These are phyloP conservation scores for Anarrhichthys ocellatus DNA, from an alignment of 2,113 vertebrate genomes.

Conservation along the genomic window DNA sequence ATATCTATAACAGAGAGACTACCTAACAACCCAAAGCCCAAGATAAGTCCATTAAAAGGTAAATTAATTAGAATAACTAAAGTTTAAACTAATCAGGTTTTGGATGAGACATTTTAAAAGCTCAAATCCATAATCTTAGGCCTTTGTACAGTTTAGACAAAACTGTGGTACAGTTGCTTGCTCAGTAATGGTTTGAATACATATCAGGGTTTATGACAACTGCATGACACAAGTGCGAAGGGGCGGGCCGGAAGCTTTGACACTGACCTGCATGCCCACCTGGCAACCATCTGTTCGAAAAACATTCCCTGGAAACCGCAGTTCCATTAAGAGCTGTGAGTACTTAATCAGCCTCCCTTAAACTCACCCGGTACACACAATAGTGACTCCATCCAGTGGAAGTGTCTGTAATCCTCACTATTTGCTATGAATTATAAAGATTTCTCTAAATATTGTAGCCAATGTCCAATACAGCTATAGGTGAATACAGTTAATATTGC, in stretches of 20 bases:
- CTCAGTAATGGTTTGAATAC: slow-evolving; percentile 28
- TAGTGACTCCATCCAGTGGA: slow-evolving; percentile 2
- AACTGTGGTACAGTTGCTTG: not conserved
- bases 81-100: not conserved
- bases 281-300: slow-evolving; percentile 68
- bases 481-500: not conserved
- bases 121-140: not conserved
- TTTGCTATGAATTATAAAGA: not conserved
- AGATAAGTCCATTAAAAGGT: not conserved
- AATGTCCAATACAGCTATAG: not conserved
- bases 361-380: slow-evolving; percentile 21
- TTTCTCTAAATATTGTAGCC: not conserved
- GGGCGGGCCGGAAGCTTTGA: slow-evolving; percentile 53
- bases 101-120: not conserved
- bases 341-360: slow-evolving; percentile 49
- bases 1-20: not conserved
- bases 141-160: not conserved
- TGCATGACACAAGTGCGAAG: slow-evolving; percentile 48
- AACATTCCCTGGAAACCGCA: slow-evolving; percentile 45
- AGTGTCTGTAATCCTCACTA: slow-evolving; percentile 3
- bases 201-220: slow-evolving; percentile 49
- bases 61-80: not conserved
- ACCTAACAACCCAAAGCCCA: not conserved
- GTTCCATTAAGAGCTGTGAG: slow-evolving; percentile 56
- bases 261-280: slow-evolving; percentile 32